Evolutionary conservation across 2,888 invertebrate species (phyloP).

Genomic region (Pogonocherus hispidulus): DNA sequence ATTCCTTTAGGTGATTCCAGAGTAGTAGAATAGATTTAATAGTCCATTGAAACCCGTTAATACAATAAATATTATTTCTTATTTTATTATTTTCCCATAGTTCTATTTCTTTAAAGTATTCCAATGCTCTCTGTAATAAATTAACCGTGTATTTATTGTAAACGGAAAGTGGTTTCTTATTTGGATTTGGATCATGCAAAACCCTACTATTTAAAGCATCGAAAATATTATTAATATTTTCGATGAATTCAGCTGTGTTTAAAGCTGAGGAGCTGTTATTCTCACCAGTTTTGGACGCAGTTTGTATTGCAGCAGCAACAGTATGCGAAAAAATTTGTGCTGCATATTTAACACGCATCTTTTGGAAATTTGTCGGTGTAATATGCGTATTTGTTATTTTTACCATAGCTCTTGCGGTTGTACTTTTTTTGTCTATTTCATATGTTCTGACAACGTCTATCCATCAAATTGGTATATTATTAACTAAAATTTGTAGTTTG

Average conservation of each 20-base stretch:
- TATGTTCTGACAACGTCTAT: not conserved
- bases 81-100: not conserved
- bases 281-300: constrained; percentile 31
- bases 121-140: no score
- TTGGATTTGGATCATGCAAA: no score
- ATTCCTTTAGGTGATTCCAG: not conserved
- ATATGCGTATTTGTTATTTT: no score
- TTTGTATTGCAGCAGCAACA: constrained; percentile 40
- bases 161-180: no score
- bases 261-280: constrained; percentile 34
- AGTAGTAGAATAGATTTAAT: constrained; percentile 3
- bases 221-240: constrained; percentile 42
- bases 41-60: no score
- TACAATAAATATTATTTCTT: no score
- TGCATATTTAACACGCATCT: no score
- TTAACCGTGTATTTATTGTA: no score
- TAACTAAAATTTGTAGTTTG: no score
- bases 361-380: no score
- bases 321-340: constrained; percentile 14
- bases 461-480: no score
- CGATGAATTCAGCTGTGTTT: constrained; percentile 41
- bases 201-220: constrained; percentile 41
- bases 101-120: constrained; percentile 1
- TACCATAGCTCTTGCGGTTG: not conserved
- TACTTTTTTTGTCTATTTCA: not conserved